Evolutionary conservation across 2,113 vertebrate species (phyloP), one percentile per base, ranked within the genome.

Genomic region (Xiphophorus couchianus): DNA sequence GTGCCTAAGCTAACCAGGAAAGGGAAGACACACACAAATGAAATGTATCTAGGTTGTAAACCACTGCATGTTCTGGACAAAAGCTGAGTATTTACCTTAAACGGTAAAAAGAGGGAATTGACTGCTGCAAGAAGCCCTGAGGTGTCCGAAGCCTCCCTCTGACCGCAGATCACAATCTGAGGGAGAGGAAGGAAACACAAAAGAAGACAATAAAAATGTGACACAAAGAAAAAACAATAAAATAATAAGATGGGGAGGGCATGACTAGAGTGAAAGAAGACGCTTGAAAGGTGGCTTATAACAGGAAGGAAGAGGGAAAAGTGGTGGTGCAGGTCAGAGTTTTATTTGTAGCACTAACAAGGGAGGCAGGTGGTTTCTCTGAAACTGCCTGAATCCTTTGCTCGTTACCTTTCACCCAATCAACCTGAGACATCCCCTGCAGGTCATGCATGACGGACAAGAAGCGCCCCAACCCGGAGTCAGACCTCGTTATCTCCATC

Each of bases 111-210:
- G 69, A 96, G 63, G 0, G 96, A 95, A 84, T 82, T 94, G 77
- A 97, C 91, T 0, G 94, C 94, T 70, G 85, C 91, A 54, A 97
- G 78, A 80, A 99, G 92, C 71, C 92, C 92, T 28, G 88, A 88
- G 1, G 97, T 98, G 89, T 97, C 97, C 22, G 94, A 93, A 69
- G 94, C 92, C 69, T 95, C 94, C n/a, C 91, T 95, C 77, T 95
- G 93, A 33, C 97, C 96, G 73, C 96, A 96, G 91, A 99, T 94
- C 81, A 98, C 87, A 0, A 99, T 95, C 97, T 73, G 67, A 54
- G 39, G 13, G 14, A 71, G 60, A 29, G 48, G 13, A 66, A 69
- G 5, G 62, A 5, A 5, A 73, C 58, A 28, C 6, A 30, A 66
- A 4, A 51, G 25, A 64, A 30, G 35, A 33, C 3, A 7, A 42